These are phyloP conservation scores for Globia sparganii DNA, from an alignment of 2,888 invertebrate genomes.

Conservation along the genomic window DNA sequence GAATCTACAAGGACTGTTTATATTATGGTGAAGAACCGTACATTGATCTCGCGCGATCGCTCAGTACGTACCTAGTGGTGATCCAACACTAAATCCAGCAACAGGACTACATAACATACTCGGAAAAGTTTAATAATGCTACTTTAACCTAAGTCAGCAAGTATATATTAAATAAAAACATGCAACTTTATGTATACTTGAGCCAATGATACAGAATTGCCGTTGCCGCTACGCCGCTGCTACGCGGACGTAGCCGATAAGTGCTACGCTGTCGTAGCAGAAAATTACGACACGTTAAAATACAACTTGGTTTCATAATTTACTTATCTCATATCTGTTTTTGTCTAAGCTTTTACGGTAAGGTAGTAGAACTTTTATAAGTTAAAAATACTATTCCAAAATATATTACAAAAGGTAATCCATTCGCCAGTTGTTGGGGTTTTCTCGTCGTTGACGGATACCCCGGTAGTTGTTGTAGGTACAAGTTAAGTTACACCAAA, in stretches of 20 bases:
- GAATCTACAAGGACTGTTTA: neutral
- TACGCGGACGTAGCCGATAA: constrained; percentile 15
- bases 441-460: too few species aligned
- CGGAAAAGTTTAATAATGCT: neutral
- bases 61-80: neutral
- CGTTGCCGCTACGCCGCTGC: constrained; percentile 2
- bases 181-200: neutral
- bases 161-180: neutral
- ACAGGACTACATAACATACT: neutral
- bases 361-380: neutral
- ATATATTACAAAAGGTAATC: neutral
- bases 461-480: too few species aligned
- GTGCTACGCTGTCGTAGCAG: constrained; percentile 4
- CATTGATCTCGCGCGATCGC: neutral
- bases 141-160: neutral
- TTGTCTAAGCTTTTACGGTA: too few species aligned
- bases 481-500: too few species aligned
- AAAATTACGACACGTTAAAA: neutral
- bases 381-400: neutral
- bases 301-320: neutral
- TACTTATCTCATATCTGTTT: neutral
- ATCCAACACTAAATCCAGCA: too few species aligned
- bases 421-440: neutral
- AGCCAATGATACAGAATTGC: neutral
- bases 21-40: neutral